Evolutionary conservation across 2,797 vertebrate species (phyloP).

Genomic region (Bryconaethiops microstoma): DNA sequence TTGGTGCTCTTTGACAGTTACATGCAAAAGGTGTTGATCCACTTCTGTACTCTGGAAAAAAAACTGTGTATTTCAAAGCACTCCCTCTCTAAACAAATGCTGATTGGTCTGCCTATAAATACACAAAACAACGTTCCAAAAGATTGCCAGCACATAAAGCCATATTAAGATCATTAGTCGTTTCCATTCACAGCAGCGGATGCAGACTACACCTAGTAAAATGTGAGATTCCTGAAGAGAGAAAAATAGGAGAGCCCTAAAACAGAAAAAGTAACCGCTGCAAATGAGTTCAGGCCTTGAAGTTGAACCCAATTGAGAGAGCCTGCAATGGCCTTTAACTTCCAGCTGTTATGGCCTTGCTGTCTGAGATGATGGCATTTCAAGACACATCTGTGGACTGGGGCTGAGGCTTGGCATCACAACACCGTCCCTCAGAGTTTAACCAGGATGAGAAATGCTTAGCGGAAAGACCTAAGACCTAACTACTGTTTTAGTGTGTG

Average conservation of each 20-base stretch:
- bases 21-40: not conserved
- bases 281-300: slow-evolving; percentile 36
- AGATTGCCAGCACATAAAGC: not conserved
- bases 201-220: slow-evolving; percentile 53
- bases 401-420: slow-evolving; percentile 53
- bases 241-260: slow-evolving; percentile 10
- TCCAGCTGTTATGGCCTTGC: slow-evolving; percentile 59
- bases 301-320: slow-evolving; percentile 40
- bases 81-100: not conserved
- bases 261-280: slow-evolving; percentile 16
- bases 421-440: slow-evolving; percentile 34
- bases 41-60: not conserved
- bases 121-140: not conserved
- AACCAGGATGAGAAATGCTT: slow-evolving; percentile 54
- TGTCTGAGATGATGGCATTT: slow-evolving; percentile 70
- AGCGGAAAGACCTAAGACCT: slow-evolving; percentile 20
- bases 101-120: not conserved
- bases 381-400: slow-evolving; percentile 63
- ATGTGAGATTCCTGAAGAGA: slow-evolving; percentile 38
- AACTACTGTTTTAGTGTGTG: slow-evolving; percentile 41
- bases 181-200: slow-evolving; percentile 17
- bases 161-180: not conserved
- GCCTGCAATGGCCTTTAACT: slow-evolving; percentile 35
- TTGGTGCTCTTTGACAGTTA: not conserved
- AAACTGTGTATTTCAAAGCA: not conserved